Base-by-base conservation (phyloP, 2,888 invertebrate species). In the Brenthis hecate region DNA sequence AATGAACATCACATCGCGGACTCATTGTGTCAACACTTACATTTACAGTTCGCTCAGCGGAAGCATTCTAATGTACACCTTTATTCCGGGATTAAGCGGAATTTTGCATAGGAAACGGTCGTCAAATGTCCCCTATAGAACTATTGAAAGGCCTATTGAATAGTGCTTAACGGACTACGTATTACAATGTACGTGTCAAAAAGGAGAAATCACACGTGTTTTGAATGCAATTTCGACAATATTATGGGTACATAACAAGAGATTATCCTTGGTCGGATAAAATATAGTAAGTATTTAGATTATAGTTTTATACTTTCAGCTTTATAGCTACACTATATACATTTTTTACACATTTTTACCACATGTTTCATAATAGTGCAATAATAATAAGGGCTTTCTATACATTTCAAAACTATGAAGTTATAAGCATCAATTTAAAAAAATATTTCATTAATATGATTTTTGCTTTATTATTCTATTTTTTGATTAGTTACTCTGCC, bases 91-190 rank as follows among this genome's bases (percentile, higher is more conserved):
- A 92, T 92, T 91, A 91, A 80, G 81, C 77, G 81, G 84, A 80
- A 89, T 91, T 91, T 91, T 89, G 91, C 91, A 90, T 92, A 92
- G 92, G 92, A 90, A 91, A 83, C 86, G 85, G 85, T 87, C 88
- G 83, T 86, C 88, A 83, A 85, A 88, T 87, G 85, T 88, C 84
- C 83, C 74, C 78, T 82, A 85, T 86, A 82, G 86, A 81, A 78
- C 74, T 69, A 74, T 77, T 86, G 83, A 86, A 84, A 81, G 32
- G 79, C 73, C 68, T 71, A 66, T 57, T 88, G 86, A 90, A 90
- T 89, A 82, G 82, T 74, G 76, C 79, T 82, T 81, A 82, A 81
- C 83, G 80, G 78, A 73, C 76, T 73, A 74, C 80, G 73, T 53
- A 57, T 74, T 80, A 90, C 87, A 91, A 91, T 87, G 81, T 79